Conservation (phyloP, 2,888 invertebrate genomes). For the Parochlus steinenii region DNA sequence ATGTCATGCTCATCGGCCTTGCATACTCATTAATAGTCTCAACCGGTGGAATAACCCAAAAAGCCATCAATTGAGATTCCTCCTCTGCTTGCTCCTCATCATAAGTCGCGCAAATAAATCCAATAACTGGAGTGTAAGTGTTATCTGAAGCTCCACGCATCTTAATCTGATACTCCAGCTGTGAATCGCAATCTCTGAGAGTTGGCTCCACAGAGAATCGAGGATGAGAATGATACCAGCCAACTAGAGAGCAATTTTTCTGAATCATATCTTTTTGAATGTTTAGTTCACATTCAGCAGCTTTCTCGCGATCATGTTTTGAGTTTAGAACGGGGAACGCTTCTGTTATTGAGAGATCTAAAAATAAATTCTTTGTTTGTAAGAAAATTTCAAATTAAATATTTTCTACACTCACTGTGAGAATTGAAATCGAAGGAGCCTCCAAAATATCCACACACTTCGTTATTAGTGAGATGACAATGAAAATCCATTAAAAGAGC, state of each 20-base stretch:
- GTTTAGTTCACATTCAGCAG: conserved; percentile 59
- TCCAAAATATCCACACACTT: conserved; percentile 90
- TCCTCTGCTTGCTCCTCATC: conserved; percentile 61
- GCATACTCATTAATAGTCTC: conserved; percentile 89
- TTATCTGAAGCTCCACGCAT: conserved; percentile 85
- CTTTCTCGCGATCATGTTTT: conserved; percentile 60
- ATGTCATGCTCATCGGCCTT: conserved; percentile 78
- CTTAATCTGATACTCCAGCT: conserved; percentile 85
- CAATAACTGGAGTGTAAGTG: conserved; percentile 85
- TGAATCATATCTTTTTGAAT: conserved; percentile 72
- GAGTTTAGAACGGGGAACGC: conserved; percentile 78
- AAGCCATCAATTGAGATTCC: conserved; percentile 71
- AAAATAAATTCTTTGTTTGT: conserved; percentile 18
- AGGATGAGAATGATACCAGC: conserved; percentile 95
- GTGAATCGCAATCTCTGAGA: conserved; percentile 75
- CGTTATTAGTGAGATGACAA: conserved; percentile 82
- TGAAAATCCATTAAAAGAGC: conserved; percentile 82
- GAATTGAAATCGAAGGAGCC: conserved; percentile 89
- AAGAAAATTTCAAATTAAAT: conserved; percentile 8
- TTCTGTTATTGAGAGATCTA: conserved; percentile 72
- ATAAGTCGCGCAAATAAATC: conserved; percentile 77
- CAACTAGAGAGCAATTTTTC: conserved; percentile 64
- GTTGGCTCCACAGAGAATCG: conserved; percentile 75
- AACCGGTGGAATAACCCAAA: conserved; percentile 93
- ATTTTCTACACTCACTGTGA: conserved; percentile 54